A percentile compares a stretch with the other conserved stretches of the same genome.
Conservation (phyloP, 2,888 invertebrate species). For the Acanthosepion pharaonis region DNA sequence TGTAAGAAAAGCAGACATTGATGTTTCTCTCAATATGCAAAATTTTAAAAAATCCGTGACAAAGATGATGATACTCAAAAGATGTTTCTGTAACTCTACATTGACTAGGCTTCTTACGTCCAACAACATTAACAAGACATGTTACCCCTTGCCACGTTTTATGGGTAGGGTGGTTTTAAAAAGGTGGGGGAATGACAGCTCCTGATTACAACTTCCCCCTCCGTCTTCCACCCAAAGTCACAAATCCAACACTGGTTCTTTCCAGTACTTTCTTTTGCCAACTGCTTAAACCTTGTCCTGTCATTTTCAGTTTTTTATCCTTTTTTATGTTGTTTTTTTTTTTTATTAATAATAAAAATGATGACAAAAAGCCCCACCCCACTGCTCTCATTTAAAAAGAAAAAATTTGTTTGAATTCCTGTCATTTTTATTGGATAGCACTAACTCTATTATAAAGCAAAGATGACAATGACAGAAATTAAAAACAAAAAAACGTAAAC, state of each 20-base stretch:
- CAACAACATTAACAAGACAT: constrained; percentile 12
- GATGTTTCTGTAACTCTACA: neutral
- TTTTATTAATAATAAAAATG: neutral
- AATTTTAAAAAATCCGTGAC: neutral
- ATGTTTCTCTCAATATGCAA: neutral
- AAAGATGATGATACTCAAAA: neutral
- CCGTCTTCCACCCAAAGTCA: neutral
- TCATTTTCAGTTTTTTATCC: neutral
- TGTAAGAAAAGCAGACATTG: neutral
- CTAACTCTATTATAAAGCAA: neutral
- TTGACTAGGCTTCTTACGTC: constrained; percentile 33
- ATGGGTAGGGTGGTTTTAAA: neutral
- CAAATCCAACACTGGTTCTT: neutral
- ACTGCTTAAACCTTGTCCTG: neutral
- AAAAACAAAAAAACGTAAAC: neutral
- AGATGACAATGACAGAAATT: neutral
- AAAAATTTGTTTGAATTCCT: neutral
- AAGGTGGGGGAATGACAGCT: neutral
- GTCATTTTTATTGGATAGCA: constrained; percentile 8
- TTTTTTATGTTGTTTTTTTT: constrained; percentile 3
- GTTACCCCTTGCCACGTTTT: constrained; percentile 2
- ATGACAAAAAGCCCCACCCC: neutral
- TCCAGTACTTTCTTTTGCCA: constrained; percentile 12
- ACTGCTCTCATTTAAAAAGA: constrained; percentile 2
- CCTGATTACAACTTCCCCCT: neutral